Conservation (phyloP, 2,113 vertebrate species). For the Sardina pilchardus region DNA sequence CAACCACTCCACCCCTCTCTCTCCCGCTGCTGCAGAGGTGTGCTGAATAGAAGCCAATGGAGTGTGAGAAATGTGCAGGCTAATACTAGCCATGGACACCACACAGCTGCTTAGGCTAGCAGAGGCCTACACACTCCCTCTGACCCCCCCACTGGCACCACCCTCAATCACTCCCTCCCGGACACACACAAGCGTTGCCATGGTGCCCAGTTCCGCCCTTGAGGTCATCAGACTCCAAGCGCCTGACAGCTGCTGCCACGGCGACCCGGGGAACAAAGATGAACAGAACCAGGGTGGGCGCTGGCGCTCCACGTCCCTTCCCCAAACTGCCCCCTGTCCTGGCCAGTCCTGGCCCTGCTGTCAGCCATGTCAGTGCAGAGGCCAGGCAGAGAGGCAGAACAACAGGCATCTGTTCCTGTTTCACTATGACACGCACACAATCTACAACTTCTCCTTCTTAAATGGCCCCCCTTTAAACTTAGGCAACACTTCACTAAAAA, state of each 20-base stretch:
- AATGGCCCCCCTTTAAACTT: neutral
- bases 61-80: slow-evolving; percentile 53
- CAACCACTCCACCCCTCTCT: slow-evolving; percentile 5
- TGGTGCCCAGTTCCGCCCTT: slow-evolving; percentile 34
- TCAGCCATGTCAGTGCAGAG: neutral
- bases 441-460: neutral
- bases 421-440: neutral
- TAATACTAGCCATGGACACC: neutral
- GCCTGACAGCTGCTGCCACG: slow-evolving; percentile 31
- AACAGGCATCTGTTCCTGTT: neutral
- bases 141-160: neutral
- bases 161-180: slow-evolving; percentile 44
- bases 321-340: neutral
- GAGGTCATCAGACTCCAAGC: slow-evolving; percentile 32
- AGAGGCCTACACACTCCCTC: neutral
- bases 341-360: too few relatives aligned
- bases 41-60: slow-evolving; percentile 59
- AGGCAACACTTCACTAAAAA: neutral
- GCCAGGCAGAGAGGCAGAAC: neutral
- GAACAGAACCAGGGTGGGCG: slow-evolving; percentile 1
- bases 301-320: neutral
- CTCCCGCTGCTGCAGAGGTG: slow-evolving; percentile 44
- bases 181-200: slow-evolving; percentile 13
- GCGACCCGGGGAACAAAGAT: slow-evolving; percentile 25
- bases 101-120: neutral